Conservation (phyloP, 2,113 vertebrate genomes). For the Cercopithecus mona region DNA sequence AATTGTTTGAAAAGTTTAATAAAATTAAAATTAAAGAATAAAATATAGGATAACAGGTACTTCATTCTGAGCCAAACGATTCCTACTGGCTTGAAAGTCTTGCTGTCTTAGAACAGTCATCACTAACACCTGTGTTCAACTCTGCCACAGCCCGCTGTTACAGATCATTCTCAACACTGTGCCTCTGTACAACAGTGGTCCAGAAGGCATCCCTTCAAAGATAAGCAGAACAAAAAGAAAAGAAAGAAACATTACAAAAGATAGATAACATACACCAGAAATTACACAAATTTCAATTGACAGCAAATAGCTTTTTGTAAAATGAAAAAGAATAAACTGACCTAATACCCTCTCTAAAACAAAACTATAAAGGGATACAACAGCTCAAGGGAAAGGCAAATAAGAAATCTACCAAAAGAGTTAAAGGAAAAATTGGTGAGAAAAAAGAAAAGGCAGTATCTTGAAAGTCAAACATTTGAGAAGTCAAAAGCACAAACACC, state of each 20-base stretch:
- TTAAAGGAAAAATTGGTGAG: not conserved
- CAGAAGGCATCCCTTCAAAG: not conserved
- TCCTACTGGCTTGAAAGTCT: not conserved
- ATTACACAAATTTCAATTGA: not conserved
- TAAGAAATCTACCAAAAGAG: not conserved
- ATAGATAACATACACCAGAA: not conserved
- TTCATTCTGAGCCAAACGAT: not conserved
- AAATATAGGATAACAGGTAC: not conserved
- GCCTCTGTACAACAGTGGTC: not conserved
- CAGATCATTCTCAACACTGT: not conserved
- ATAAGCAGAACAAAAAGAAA: not conserved
- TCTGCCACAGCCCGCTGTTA: not conserved
- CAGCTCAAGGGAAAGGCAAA: not conserved
- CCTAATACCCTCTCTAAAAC: not conserved
- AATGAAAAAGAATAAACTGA: not conserved
- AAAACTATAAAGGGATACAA: conserved; percentile 7
- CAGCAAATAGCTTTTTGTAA: not conserved
- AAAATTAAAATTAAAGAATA: not conserved
- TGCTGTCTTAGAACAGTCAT: not conserved
- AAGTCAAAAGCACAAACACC: not conserved
- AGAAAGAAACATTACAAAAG: not conserved
- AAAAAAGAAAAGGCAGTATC: not conserved
- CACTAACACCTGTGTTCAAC: not conserved
- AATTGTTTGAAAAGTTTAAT: not conserved
- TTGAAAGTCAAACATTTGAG: not conserved